Evolutionary conservation across 2,888 invertebrate genomes (phyloP), one percentile per base, ranked within the genome.

Genomic region (Tinea pellionella): DNA sequence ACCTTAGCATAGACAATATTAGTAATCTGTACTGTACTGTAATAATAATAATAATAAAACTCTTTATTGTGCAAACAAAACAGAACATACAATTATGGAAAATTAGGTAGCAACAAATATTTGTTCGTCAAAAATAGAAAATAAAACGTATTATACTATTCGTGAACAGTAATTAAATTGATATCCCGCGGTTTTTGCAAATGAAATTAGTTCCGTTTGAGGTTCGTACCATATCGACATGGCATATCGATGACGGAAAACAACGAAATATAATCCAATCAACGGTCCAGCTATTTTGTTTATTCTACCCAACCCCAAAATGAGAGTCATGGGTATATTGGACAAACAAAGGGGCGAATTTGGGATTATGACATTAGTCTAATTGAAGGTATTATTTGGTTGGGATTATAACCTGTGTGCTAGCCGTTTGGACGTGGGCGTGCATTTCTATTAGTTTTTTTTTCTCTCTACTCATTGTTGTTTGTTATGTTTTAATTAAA

Each of bases 331-430:
- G 57, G 57, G 15, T 32, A 57, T 57, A 57, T 19, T n/a, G 32
- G 1, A 30, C 57, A 57, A 57, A 57, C 57, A 57, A 57, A 57
- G 57, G 47, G 57, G 32, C 57, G 53, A 53, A 53, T n/a, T 18
- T 11, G 63, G 77, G 82, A 86, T 85, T 85, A 84, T 78, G 77
- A 77, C 77, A 77, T 79, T 79, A 71, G 69, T 72, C 76, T 85
- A 83, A 84, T 81, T 84, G 83, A 80, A 77, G 75, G 73, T 67
- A 73, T 72, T 80, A 75, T 77, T 75, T 72, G 71, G 71, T 65
- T 69, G 65, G 70, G 76, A 74, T 74, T 72, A 70, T 70, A 70
- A 69, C 68, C 75, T 80, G 72, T 69, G 72, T 70, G 47, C 69
- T 55, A 19, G 19, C n/a, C 12, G 11, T 16, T 24, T 18, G 24